Evolutionary conservation across 2,888 invertebrate genomes (phyloP).

Genomic region (Mesorhabditis spiculigera): DNA sequence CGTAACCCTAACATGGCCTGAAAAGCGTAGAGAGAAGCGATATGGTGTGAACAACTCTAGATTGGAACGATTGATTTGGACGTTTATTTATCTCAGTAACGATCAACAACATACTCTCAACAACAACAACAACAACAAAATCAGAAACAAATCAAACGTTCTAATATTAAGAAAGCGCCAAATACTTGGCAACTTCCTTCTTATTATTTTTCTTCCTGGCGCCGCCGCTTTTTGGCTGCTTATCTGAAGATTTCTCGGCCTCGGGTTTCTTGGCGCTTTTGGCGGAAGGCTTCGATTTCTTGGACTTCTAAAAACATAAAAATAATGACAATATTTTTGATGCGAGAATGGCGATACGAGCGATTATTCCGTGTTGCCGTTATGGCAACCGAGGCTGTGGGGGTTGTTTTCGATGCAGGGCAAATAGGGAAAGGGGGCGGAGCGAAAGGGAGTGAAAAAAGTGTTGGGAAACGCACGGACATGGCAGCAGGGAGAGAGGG

Average conservation of each 20-base stretch:
- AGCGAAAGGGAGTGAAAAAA: too few species aligned
- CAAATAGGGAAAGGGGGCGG: too few species aligned
- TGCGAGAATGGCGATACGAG: too few species aligned
- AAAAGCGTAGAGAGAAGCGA: too few species aligned
- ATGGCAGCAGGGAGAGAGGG: too few species aligned
- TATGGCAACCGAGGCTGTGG: not conserved
- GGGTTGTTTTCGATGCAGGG: too few species aligned
- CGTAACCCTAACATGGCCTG: too few species aligned
- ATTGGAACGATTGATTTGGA: too few species aligned
- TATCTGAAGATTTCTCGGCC: not conserved
- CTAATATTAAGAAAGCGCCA: conserved; percentile 21
- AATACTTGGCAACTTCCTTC: conserved; percentile 28
- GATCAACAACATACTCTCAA: not conserved
- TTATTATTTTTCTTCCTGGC: conserved; percentile 29
- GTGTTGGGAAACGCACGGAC: too few species aligned
- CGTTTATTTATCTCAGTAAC: too few species aligned
- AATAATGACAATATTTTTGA: too few species aligned
- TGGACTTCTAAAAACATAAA: not conserved
- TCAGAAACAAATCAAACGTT: not conserved
- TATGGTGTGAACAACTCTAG: too few species aligned
- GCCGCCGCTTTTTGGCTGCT: not conserved
- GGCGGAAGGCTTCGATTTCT: conserved; percentile 9
- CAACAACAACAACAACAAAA: not conserved
- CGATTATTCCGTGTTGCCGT: not conserved
- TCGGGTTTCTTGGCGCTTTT: conserved; percentile 19